phyloP scores from a whole-genome alignment of 2,113 vertebrate genomes.

The Phaethornis superciliosus region DNA sequence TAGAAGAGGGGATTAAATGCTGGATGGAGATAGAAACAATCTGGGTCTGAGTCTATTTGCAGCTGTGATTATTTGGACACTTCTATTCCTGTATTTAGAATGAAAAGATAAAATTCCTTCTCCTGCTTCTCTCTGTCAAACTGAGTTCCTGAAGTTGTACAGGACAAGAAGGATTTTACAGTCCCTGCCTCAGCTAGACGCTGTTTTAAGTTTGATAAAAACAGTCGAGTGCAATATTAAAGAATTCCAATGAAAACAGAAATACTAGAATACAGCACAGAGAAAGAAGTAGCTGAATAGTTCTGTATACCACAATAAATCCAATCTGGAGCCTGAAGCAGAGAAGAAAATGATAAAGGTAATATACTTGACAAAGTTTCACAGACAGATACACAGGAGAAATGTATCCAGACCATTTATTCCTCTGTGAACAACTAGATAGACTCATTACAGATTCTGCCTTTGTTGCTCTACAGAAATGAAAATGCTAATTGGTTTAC shows the following conservation, averaged over 20 bases:
- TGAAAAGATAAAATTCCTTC: not conserved
- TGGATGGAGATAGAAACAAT: not conserved
- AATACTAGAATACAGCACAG: not conserved
- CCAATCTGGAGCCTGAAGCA: not conserved
- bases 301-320: not conserved
- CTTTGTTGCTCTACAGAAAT: constrained; percentile 71
- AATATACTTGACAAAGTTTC: constrained; percentile 32
- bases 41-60: not conserved
- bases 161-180: not conserved
- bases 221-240: not conserved
- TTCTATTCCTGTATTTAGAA: not conserved
- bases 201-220: not conserved
- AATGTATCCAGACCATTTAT: constrained; percentile 60
- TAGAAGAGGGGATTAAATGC: not conserved
- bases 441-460: constrained; percentile 71
- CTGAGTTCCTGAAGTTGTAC: not conserved
- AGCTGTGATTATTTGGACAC: not conserved
- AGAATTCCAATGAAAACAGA: not conserved
- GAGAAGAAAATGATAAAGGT: constrained; percentile 38
- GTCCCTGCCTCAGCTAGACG: not conserved
- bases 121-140: not conserved
- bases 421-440: constrained; percentile 54
- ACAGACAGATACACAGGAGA: constrained; percentile 7
- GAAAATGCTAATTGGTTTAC: constrained; percentile 77
- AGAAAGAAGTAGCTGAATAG: not conserved